A percentile compares a stretch with the other conserved stretches of the same genome.
phyloP scores from a whole-genome alignment of 2,113 vertebrate genomes.

The Brienomyrus brachyistius region DNA sequence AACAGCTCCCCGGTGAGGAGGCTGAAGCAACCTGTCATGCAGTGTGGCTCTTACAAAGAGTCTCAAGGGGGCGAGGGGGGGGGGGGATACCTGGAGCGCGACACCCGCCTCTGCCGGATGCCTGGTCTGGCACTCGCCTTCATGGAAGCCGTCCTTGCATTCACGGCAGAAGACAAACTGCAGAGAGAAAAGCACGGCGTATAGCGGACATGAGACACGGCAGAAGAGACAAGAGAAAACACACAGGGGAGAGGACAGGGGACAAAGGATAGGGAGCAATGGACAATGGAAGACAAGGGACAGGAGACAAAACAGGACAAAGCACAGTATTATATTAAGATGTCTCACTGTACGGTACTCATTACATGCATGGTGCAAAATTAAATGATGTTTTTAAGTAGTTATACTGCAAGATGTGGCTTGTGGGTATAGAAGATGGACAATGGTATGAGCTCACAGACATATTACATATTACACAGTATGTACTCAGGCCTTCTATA shows the following conservation, averaged over 20 bases:
- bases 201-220: not conserved
- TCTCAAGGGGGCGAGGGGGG: not conserved
- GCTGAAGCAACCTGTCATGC: not conserved
- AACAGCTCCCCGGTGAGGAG: not conserved
- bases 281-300: not conserved
- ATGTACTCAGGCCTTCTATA: not conserved
- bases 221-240: not conserved
- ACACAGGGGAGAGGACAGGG: not conserved
- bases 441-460: not conserved
- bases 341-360: not conserved
- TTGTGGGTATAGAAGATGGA: not conserved
- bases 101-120: slow-evolving; percentile 4
- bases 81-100: slow-evolving; percentile 39
- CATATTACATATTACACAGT: not conserved
- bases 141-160: slow-evolving; percentile 72
- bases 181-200: slow-evolving; percentile 14
- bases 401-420: not conserved
- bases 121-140: slow-evolving; percentile 51
- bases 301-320: not conserved
- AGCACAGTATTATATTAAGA: not conserved
- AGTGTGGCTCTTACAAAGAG: not conserved
- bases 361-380: not conserved
- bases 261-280: not conserved
- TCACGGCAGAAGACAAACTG: slow-evolving; percentile 76
- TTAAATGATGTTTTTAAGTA: not conserved